Conservation (phyloP, 2,113 vertebrate species). For the Crotalus helleri region DNA sequence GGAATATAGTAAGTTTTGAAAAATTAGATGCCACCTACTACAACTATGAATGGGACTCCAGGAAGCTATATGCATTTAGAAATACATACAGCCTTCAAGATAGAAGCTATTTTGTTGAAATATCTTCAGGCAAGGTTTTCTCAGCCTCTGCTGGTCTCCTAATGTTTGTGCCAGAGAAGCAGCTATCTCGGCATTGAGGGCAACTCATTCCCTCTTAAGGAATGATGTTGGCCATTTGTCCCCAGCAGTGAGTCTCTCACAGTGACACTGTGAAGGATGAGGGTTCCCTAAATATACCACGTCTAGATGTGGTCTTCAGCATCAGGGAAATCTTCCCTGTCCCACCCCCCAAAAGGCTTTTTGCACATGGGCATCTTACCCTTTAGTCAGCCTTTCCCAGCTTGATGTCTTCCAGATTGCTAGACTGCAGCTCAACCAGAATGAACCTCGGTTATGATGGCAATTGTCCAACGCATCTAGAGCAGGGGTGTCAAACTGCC, state of each 20-base stretch:
- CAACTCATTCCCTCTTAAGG: neutral
- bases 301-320: neutral
- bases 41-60: neutral
- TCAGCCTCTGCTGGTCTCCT: neutral
- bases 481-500: neutral
- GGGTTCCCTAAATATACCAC: neutral
- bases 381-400: neutral
- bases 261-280: neutral
- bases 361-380: neutral
- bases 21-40: neutral
- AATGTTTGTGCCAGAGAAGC: neutral
- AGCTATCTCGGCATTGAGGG: neutral
- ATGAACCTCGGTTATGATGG: neutral
- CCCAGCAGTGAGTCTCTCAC: neutral
- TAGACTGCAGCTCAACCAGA: neutral
- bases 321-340: neutral
- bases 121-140: neutral
- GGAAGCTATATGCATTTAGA: neutral
- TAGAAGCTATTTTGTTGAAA: neutral
- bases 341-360: neutral
- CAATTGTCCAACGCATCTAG: neutral
- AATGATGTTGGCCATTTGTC: neutral
- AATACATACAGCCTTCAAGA: neutral
- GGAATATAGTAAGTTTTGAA: neutral
- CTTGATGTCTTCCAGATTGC: neutral